Base-by-base conservation (phyloP, 2,888 invertebrate genomes). In the Eupithecia centaureata region DNA sequence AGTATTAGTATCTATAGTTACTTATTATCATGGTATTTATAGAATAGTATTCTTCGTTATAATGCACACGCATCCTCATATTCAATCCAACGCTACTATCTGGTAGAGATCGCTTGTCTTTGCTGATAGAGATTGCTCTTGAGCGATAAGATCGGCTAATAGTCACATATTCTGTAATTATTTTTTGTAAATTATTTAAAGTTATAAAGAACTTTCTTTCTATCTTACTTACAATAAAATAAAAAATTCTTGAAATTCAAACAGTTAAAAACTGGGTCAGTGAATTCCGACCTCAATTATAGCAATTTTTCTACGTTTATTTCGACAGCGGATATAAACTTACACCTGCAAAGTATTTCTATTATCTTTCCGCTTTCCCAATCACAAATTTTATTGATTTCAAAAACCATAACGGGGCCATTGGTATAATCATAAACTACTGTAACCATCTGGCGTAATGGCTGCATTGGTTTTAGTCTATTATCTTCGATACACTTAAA, bases 401-500 rank as follows among this genome's bases (percentile, higher is more conserved):
- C 54, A 2, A 56, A 27, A 56, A 56, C 30, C 54, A 12, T 28
- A 28, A 56, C 3, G n/a, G 25, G n/a, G 13, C n/a, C 7, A 56
- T 33, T 22, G 47, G 47, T 47, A 30, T 18, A 30, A 30, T 56
- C 27, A 28, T 56, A 56, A 56, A 56, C 52, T 56, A 56, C 54
- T 15, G 54, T 30, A 30, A n/a, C 15, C 54, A 30, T n/a, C 30
- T 30, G 54, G n/a, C 28, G 3, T 15, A 25, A 25, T 52, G 54
- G 54, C 30, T 56, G 54, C 54, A 56, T 56, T 59, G 38, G 38
- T 27, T 57, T 32, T 25, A 22, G 33, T 30, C 54, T n/a, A 28
- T 54, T 32, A 30, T 52, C 25, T 27, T 27, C 27, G 52, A 52
- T 52, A 27, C 52, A 52, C 52, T 52, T 74, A 69, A 71, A 70